Evolutionary conservation across 2,113 vertebrate genomes (phyloP), one percentile per base, ranked within the genome.

Genomic region (Caranx melampygus): DNA sequence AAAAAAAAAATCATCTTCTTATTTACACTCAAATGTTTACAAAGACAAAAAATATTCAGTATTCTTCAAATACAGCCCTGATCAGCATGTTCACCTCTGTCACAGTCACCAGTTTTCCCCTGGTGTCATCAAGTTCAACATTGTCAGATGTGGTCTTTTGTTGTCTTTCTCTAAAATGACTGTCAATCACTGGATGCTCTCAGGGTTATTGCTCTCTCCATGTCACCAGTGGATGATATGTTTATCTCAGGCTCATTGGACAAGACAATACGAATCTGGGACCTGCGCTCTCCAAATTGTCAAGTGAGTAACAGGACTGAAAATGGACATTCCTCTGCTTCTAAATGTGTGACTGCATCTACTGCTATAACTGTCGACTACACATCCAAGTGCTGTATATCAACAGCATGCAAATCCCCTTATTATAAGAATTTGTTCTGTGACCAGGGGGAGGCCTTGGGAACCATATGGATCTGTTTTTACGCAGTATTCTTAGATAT

Each of bases 211-310:
- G 96, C 98, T 64, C 95, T 99, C 78, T 99, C 97, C 40, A 98
- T 99, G 98, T 99, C 98, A 89, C 98, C 98, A 55, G 97, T 99
- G 86, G 97, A 98, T 88, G 96, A 98, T 72, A 98, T 96, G 11
- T 99, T 99, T 91, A 99, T 99, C 90, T 98, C 98, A 81, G 96
- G 97, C 60, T 99, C 98, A 8, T 86, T 99, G 74, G 98, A 99
- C 93, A 97, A 97, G 93, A 99, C 98, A 3, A 98, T 99, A 89
- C 94, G 97, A 35, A 95, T 99, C 71, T 99, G 98, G 98, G 98
- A 99, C 93, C 96, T 99, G 60, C 96, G 98, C 2, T 96, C 96
- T 88, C 97, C 96, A 55, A 97, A 98, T 84, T 99, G 97, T 89
- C 97, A 99, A 93, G 98, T 98, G 84, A 87, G 85, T 75, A 0